These are phyloP conservation scores for Chaetodon auriga DNA, from an alignment of 2,113 vertebrate species.

Conservation along the genomic window DNA sequence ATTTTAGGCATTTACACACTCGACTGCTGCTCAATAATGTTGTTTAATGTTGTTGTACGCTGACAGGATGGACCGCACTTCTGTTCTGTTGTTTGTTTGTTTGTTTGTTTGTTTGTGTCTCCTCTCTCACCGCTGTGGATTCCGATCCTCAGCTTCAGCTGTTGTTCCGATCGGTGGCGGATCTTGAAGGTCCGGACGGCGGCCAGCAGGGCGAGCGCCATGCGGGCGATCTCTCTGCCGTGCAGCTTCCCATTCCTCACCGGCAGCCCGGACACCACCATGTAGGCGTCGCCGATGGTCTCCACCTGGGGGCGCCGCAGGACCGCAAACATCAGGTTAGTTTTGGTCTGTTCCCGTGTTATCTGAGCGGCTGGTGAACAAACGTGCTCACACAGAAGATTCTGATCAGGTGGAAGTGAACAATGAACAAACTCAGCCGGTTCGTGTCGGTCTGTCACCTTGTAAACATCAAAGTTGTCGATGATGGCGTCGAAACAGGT, in stretches of 20 bases:
- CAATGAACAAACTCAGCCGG: background rate
- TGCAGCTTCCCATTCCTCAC: slow-evolving; percentile 92
- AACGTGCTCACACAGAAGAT: too few relatives aligned
- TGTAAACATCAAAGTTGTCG: slow-evolving; percentile 98
- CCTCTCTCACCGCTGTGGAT: slow-evolving; percentile 89
- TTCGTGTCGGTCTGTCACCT: slow-evolving; percentile 80
- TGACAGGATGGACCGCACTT: too few relatives aligned
- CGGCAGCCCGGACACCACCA: slow-evolving; percentile 95
- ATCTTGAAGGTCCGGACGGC: slow-evolving; percentile 92
- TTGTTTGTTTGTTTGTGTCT: too few relatives aligned
- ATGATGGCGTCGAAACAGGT: slow-evolving; percentile 98
- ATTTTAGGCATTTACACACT: too few relatives aligned
- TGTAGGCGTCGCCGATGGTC: slow-evolving; percentile 96
- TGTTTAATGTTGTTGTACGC: too few relatives aligned
- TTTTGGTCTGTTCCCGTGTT: background rate
- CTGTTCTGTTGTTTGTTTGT: too few relatives aligned
- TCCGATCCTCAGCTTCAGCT: slow-evolving; percentile 90
- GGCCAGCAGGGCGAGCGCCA: slow-evolving; percentile 92
- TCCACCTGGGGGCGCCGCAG: slow-evolving; percentile 87
- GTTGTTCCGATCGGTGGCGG: slow-evolving; percentile 88
- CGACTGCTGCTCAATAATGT: too few relatives aligned
- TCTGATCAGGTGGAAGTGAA: too few relatives aligned
- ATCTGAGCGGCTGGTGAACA: background rate
- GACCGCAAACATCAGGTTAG: background rate
- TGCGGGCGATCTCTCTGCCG: slow-evolving; percentile 90